A percentile compares a stretch with the other conserved stretches of the same genome.
Evolutionary conservation across 2,888 invertebrate genomes (phyloP).

Genomic region (Aporophyla lueneburgensis): DNA sequence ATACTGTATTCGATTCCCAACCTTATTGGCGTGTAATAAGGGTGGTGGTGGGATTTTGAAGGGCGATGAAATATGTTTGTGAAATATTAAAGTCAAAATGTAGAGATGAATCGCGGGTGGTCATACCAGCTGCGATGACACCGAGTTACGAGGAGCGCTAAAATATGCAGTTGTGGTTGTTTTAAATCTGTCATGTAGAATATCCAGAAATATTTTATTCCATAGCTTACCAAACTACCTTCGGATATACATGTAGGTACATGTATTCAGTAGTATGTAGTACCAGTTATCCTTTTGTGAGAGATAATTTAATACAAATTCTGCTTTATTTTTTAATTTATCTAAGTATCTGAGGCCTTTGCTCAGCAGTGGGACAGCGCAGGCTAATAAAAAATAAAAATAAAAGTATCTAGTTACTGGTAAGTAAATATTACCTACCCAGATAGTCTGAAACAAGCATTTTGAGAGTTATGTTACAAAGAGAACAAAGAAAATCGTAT

Average conservation of each 20-base stretch:
- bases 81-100: constrained; percentile 80
- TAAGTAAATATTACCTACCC: neutral
- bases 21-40: constrained; percentile 41
- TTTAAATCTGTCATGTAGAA: neutral
- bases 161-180: constrained; percentile 17
- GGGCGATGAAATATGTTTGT: constrained; percentile 49
- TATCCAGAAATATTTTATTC: neutral
- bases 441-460: neutral
- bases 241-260: no score
- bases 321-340: neutral
- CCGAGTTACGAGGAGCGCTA: constrained; percentile 60
- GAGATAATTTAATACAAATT: neutral
- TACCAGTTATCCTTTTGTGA: no score
- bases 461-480: neutral
- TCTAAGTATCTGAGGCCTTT: no score
- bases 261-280: no score
- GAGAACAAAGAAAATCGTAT: neutral
- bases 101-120: constrained; percentile 85
- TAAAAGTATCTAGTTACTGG: no score
- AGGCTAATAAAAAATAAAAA: no score
- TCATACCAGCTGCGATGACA: constrained; percentile 83
- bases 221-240: neutral
- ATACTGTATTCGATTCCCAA: constrained; percentile 59
- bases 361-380: no score
- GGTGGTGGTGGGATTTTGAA: neutral